Evolutionary conservation across 2,797 vertebrate species (phyloP), one percentile per base, ranked within the genome.

Genomic region (Typhlichthys eigenmanni): DNA sequence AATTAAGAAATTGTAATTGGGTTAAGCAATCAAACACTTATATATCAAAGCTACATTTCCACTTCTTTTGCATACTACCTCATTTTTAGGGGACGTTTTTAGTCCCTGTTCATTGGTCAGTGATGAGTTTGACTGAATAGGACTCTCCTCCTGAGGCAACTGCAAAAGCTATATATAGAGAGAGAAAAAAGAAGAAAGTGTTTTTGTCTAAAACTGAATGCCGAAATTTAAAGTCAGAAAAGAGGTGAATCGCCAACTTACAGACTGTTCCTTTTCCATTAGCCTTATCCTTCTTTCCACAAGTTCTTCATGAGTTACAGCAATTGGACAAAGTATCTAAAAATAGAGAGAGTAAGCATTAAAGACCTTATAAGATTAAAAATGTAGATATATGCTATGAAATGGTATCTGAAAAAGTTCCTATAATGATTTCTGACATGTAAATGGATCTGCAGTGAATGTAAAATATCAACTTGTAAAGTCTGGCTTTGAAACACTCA

Each of bases 241-340:
- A 29, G 47, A 29, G 13, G 17, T 8, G 16, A 5, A 45, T 14
- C 9, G 17, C 57, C 17, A 6, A 78, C 85, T 87, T 62, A 88
- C 86, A 66, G 57, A 29, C 12, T 86, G 13, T 2, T 6, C 43
- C 81, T 83, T 71, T 72, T 85, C 60, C 83, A 92, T 75, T 79
- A 95, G 74, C 43, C 94, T 84, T 58, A 80, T 89, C 55, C 95
- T 87, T 71, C 95, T 90, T 77, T 94, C 92, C 66, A 95, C 93
- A 13, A 93, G 83, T 76, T 97, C 96, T 0, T 82, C 79, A 43
- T 96, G 95, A 1, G 87, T 94, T 54, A 98, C 81, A 48, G 90
- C 69, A 29, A 96, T 95, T 0, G 92, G 88, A 0, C 80, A 68
- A 34, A 97, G 88, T 12, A 94, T 83, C 95, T 96, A 67, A 53